Base-by-base conservation (phyloP, 1,140 invertebrate genomes). In the Doryteuthis pealeii region DNA sequence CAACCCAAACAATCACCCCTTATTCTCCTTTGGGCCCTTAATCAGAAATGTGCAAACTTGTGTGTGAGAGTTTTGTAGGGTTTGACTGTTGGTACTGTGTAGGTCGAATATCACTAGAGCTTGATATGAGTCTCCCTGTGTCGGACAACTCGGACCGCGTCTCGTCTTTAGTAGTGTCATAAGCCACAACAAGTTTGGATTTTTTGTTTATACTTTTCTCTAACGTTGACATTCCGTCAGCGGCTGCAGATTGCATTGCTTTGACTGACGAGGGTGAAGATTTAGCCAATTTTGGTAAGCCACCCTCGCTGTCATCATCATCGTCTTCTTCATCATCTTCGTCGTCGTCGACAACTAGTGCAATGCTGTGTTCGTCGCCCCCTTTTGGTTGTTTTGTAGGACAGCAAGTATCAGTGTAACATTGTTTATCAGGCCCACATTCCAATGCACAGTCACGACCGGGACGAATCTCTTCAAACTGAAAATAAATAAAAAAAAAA, bases 351-450 rank as follows among this genome's bases (percentile, higher is more conserved):
- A 62, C 18, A 0, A 5, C 18, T 15, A 28, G 18, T 22, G 10
- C 54, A 40, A 40, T 40, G 35, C 35, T 40, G 35, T 40, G 35
- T 10, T 40, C 35, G 10, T 40, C 35, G 35, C 4, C 58, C 4
- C 15, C 58, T 30, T 30, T 62, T 2, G 62, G 3, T 5, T 62
- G 69, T 35, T 75, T 78, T 28, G 45, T 74, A 12, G 75, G 77
- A 74, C 84, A 85, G 70, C 84, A 85, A 1, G 84, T 85, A 72
- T 84, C 80, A 0, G 76, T 75, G 68, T 80, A 78, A 74, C 84
- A 85, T 0, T 58, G 77, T 68, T 80, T 83, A 26, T 84, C 82
- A n/a, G 84, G 84, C 10, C 84, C 84, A 78, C 84, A 85, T n/a
- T 84, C 84, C 31, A 85, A 82, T 26, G 71, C 77, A 71, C 80